Evolutionary conservation across 2,888 invertebrate genomes (phyloP), one percentile per base, ranked within the genome.

Genomic region (Diaphora mendica): DNA sequence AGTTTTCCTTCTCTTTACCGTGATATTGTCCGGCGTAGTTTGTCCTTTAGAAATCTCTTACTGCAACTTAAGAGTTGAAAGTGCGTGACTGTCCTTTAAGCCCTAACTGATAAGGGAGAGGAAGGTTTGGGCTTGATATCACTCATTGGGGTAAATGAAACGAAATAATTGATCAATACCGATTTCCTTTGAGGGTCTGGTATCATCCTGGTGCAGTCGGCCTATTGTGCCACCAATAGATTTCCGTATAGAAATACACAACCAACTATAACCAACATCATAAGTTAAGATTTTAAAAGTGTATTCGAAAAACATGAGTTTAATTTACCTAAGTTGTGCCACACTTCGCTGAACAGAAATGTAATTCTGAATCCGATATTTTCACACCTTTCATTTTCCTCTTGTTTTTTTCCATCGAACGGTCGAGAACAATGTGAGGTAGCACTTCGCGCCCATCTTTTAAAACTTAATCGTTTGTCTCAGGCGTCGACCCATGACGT

Each of bases 381-480:
- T 70, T 70, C 70, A 62, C 70, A 70, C 70, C 70, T 70, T 64
- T 48, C n/a, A 70, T 64, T 70, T 23, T 64, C 44, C 39, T n/a
- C 64, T 44, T 64, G 70, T 70, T 64, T 33, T 42, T 64, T 70
- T 70, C 62, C 59, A 70, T 76, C 71, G 82, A 88, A 85, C 87
- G 86, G 82, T 64, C 76, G 80, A 82, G 85, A 86, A 88, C 83
- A 87, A 85, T 83, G 81, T 77, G 83, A 80, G 83, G 75, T 80
- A 77, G 75, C 79, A 78, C 79, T 82, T 86, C 76, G 80, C 82
- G 76, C 79, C 80, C 77, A 62, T 85, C 84, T 85, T 89, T 88
- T 87, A 84, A 84, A 82, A 83, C 80, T 85, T 85, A 86, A 88
- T 86, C 85, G 84, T 74, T 78, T 83, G 82, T 85, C 82, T 82